Conservation (phyloP, 2,888 invertebrate genomes). For the Capitulum mitella region DNA sequence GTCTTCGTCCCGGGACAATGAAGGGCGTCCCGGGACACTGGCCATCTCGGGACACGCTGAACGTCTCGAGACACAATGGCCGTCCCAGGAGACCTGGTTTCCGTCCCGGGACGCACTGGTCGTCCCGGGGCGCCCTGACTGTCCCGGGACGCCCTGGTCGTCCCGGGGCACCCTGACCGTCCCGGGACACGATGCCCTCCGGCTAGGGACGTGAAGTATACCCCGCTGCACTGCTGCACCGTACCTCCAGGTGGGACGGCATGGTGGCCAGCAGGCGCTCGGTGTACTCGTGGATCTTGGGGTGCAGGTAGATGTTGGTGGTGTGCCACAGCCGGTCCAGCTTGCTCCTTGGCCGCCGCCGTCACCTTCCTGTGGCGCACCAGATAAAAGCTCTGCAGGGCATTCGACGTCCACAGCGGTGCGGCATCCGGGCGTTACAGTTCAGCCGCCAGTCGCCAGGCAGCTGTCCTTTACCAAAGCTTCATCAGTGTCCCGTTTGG, state of each 20-base stretch:
- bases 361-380: conserved; percentile 72
- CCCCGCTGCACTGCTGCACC: background rate
- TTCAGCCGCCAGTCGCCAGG: too few relatives aligned
- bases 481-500: too few relatives aligned
- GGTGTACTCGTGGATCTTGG: conserved; percentile 83
- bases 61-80: too few relatives aligned
- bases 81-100: too few relatives aligned
- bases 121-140: background rate
- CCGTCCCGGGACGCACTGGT: too few relatives aligned
- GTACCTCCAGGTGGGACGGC: conserved; percentile 75
- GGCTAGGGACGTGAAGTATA: background rate
- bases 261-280: conserved; percentile 69
- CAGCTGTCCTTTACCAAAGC: too few relatives aligned
- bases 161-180: background rate
- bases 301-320: conserved; percentile 83
- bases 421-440: too few relatives aligned
- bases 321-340: conserved; percentile 79
- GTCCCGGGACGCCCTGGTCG: background rate
- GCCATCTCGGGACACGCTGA: too few relatives aligned
- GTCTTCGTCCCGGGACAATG: too few relatives aligned
- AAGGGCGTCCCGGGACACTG: too few relatives aligned
- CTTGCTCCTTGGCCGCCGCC: conserved; percentile 68
- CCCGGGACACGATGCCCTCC: background rate
- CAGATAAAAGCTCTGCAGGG: too few relatives aligned
- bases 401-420: too few relatives aligned